phyloP scores from a whole-genome alignment of 1,140 invertebrate species.

The Drosophila lacteicornis region DNA sequence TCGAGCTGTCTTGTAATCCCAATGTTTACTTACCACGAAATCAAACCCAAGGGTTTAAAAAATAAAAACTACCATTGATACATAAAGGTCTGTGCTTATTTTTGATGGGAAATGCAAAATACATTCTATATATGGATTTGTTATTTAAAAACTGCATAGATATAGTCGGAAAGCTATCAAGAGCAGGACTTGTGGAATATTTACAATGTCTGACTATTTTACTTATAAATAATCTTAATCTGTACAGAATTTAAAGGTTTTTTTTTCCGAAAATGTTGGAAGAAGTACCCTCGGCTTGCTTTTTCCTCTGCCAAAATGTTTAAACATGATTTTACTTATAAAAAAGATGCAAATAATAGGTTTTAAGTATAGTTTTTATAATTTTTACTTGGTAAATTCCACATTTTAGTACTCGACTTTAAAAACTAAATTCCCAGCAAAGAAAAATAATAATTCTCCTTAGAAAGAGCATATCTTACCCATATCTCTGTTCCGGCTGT shows the following conservation, averaged over 20 bases:
- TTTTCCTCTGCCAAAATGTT: too few species aligned
- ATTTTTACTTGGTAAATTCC: not conserved
- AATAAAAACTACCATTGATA: constrained; percentile 36
- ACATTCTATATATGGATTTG: too few species aligned
- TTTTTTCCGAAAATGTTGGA: too few species aligned
- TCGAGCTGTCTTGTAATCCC: too few species aligned
- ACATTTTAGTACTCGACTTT: not conserved
- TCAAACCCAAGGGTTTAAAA: constrained; percentile 63
- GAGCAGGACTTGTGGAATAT: too few species aligned
- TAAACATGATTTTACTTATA: too few species aligned
- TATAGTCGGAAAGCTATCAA: too few species aligned
- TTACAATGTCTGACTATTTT: too few species aligned
- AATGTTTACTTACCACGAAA: constrained; percentile 57
- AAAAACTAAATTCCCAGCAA: not conserved
- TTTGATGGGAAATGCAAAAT: not conserved
- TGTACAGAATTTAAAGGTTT: too few species aligned
- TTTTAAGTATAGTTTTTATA: not conserved
- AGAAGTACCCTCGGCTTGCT: too few species aligned
- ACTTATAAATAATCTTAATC: too few species aligned
- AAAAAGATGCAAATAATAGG: not conserved
- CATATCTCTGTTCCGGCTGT: not conserved
- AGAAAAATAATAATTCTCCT: not conserved
- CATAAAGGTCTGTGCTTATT: not conserved
- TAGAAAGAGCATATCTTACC: not conserved
- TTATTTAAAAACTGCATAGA: too few species aligned